These are phyloP conservation scores for Pedetes capensis DNA, from an alignment of 2,113 vertebrate genomes.

Conservation along the genomic window DNA sequence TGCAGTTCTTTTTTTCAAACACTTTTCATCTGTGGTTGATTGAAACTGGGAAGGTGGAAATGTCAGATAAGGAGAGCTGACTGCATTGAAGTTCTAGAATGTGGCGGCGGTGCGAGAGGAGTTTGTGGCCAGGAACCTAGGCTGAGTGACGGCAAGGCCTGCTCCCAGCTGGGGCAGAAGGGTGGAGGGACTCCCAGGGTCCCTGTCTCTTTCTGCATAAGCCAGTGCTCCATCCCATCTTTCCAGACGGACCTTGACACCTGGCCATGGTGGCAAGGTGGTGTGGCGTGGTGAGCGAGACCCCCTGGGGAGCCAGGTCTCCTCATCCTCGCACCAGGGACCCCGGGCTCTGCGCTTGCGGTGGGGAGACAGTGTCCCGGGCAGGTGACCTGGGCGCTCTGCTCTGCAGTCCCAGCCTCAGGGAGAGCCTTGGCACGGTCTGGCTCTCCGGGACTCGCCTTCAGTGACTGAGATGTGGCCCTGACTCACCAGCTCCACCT, in stretches of 20 bases:
- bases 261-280: not conserved
- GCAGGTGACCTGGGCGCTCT: not conserved
- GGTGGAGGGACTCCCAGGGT: too few species aligned
- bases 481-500: not conserved
- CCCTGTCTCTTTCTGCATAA: not conserved
- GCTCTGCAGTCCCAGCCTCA: not conserved
- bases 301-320: conserved; percentile 85
- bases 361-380: not conserved
- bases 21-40: not conserved
- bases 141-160: not conserved
- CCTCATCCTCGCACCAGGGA: conserved; percentile 79
- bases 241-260: not conserved
- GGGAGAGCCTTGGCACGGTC: not conserved
- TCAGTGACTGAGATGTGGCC: not conserved
- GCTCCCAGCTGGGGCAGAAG: too few species aligned
- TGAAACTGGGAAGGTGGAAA: not conserved
- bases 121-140: not conserved
- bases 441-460: not conserved
- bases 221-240: not conserved
- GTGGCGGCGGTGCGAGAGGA: not conserved
- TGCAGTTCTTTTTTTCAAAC: not conserved
- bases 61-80: not conserved
- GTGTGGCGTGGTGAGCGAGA: conserved; percentile 39
- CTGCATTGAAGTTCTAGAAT: not conserved
- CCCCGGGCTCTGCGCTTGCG: not conserved